Evolutionary conservation across 2,113 vertebrate species (phyloP).

Genomic region (Xiphorhynchus elegans): DNA sequence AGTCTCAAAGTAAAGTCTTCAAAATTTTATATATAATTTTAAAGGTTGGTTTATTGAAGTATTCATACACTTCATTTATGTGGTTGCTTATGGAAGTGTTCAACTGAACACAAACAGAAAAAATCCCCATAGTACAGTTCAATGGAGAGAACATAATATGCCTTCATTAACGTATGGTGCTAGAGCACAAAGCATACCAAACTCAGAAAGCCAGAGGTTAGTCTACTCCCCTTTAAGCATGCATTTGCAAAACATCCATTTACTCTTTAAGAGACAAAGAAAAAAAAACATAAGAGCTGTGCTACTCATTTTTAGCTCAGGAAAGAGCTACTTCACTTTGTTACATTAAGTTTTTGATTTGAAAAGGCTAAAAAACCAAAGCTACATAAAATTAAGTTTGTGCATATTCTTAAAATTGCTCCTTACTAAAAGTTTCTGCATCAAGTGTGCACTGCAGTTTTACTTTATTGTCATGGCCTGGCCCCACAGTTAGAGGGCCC

Average conservation of each 20-base stretch:
- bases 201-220: conserved; percentile 3
- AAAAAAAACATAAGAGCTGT: background rate
- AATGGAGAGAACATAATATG: background rate
- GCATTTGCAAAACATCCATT: background rate
- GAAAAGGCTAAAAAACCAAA: background rate
- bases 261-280: background rate
- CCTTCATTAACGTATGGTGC: background rate
- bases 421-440: conserved; percentile 10
- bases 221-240: background rate
- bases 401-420: conserved; percentile 19
- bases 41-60: background rate
- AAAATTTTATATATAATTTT: background rate
- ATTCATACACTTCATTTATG: background rate
- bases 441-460: background rate
- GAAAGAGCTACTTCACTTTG: background rate
- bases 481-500: background rate
- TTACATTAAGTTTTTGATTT: background rate
- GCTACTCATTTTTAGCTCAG: conserved; percentile 2
- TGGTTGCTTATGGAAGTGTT: background rate
- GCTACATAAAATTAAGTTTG: background rate
- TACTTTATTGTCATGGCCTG: background rate
- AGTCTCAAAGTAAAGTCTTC: background rate
- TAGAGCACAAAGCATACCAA: background rate
- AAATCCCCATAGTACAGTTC: background rate
- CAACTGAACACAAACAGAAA: background rate